Base-by-base conservation (phyloP, 2,797 vertebrate species). In the Sebastes reedi region DNA sequence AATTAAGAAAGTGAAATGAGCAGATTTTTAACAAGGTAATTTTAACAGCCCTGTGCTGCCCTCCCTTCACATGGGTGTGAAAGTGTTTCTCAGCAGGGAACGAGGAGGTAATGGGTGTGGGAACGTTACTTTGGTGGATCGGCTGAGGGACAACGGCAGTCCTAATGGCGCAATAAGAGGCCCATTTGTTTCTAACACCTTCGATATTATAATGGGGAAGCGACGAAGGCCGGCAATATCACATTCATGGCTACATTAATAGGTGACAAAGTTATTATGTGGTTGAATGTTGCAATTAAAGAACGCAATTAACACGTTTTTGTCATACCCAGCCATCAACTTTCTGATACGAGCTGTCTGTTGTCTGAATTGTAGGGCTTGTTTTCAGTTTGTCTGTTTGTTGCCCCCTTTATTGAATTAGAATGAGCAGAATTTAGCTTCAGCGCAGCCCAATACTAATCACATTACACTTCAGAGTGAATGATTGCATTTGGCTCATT, bases 1-100 rank as follows among this genome's bases (percentile, higher is more conserved):
- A 87, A 93, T 95, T 91, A 93, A 56, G 76, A 80, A 86, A 72
- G 88, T 75, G 70, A 92, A 92, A 92, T 91, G 82, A 93, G 87
- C 81, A 58, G 87, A 82, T 88, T 93, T 93, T 94, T 94, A 94
- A 94, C 92, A 81, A 91, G 90, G 62, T 52, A 12, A 66, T 86
- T 88, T 93, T 86, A 92, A 75, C 69, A 84, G 77, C 67, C 64
- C 32, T 69, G 60, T 64, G 46, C 81, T 88, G 82, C 59, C 52
- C 88, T 91, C 74, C 79, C 61, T 64, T 88, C 87, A 84, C 93
- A 85, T 73, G 85, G 87, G 90, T 91, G 89, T 92, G 88, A 94
- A 94, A 90, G 89, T 79, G 82, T 77, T 87, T 92, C 92, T 84
- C 91, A 79, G 90, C 61, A 6, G 89, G 90, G 64, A 77, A 77